phyloP scores from a whole-genome alignment of 2,113 vertebrate genomes.

The Centropus bengalensis region DNA sequence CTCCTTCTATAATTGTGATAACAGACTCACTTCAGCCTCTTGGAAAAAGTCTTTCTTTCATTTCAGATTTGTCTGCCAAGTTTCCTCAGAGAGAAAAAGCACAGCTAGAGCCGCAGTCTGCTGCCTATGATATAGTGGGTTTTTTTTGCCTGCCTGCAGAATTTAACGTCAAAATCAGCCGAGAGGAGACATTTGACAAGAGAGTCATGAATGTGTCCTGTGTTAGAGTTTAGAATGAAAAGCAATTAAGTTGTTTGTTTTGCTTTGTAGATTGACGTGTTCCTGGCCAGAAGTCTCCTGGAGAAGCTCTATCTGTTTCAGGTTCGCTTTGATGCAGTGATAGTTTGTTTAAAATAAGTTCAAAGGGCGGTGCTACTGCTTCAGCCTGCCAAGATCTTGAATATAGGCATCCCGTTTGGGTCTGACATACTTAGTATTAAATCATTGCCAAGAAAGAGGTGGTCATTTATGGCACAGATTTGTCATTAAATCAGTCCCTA shows the following conservation, averaged over 20 bases:
- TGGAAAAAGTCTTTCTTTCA: neutral
- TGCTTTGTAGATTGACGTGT: slow-evolving; percentile 89
- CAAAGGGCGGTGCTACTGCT: neutral
- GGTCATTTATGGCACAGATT: neutral
- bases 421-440: neutral
- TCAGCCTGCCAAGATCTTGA: neutral
- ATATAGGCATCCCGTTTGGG: neutral
- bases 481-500: neutral
- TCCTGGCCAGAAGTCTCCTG: slow-evolving; percentile 93
- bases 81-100: neutral
- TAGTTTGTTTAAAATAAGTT: neutral
- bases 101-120: neutral
- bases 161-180: neutral
- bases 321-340: slow-evolving; percentile 59
- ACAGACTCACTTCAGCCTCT: neutral
- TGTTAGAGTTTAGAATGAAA: neutral
- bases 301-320: slow-evolving; percentile 98
- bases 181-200: neutral
- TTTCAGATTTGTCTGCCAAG: neutral
- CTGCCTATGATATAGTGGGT: neutral
- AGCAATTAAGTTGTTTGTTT: neutral
- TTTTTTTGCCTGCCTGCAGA: neutral
- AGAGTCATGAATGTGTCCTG: neutral
- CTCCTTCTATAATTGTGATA: neutral
- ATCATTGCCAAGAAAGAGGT: neutral